Conservation (phyloP, 2,113 vertebrate species). For the Myotis brandtii region DNA sequence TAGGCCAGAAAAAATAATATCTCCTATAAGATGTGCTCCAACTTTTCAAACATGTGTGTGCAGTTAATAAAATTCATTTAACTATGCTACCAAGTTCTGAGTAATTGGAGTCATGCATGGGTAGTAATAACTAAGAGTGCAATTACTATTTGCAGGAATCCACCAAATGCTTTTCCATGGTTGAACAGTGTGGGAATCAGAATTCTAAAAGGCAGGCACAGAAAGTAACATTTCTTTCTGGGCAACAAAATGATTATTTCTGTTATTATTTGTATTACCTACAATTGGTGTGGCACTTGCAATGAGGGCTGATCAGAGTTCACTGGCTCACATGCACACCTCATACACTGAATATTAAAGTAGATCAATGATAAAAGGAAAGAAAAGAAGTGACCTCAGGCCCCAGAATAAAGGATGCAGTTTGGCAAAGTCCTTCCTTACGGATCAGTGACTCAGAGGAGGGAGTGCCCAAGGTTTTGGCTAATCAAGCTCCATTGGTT, state of each 20-base stretch:
- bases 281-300: background rate
- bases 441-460: background rate
- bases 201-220: background rate
- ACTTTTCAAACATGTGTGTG: background rate
- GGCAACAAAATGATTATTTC: background rate
- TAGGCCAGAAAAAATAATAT: background rate
- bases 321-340: background rate
- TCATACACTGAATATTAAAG: background rate
- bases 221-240: background rate
- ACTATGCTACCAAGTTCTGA: background rate
- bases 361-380: background rate
- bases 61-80: constrained; percentile 1
- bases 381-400: background rate
- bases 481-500: background rate
- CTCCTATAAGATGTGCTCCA: background rate
- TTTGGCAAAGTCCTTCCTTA: background rate
- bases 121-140: background rate
- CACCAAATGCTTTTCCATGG: background rate
- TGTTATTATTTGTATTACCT: background rate
- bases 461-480: background rate
- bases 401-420: background rate
- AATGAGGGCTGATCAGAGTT: background rate
- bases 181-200: background rate
- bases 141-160: background rate
- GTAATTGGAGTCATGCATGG: background rate